Evolutionary conservation across 2,797 vertebrate genomes (phyloP), one percentile per base, ranked within the genome.

Genomic region (Clamator glandarius): DNA sequence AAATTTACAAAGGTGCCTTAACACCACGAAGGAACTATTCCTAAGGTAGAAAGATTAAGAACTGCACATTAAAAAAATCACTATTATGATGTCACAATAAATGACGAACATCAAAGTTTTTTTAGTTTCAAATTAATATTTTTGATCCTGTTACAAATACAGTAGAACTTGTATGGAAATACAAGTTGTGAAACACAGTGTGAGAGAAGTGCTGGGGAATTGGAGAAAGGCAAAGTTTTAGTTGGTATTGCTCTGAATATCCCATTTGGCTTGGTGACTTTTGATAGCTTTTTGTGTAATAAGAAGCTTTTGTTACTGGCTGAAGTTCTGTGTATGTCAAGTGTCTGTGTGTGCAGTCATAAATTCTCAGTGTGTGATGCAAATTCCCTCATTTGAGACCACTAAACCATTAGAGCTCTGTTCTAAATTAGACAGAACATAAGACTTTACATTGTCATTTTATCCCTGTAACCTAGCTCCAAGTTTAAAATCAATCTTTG

Each of bases 1-100:
- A 66, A 63, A 75, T 55, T 94, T 95, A 83, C 29, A 64, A 63
- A 84, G n/a, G 21, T 87, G 8, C 28, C 90, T 52, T 79, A 91
- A 78, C 54, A 41, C 31, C 41, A 84, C 61, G 58, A 95, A 95
- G 69, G 58, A 89, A 46, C 31, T 21, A 50, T 76, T 67, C 20
- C 58, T 85, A 44, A 83, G 84, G 57, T 26, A 73, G 33, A 73
- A 28, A 62, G 31, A 58, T 51, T 44, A 70, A 41, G 31, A 73
- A 55, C 5, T 64, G 19, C 3, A 2, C 1, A 3, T 21, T 39
- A 39, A 39, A 39, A 39, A 28, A 48, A 89, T 9, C 11, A 39
- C 11, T 77, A 52, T 55, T 58, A 31, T 3, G 2, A 11, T 74
- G 50, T 58, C 14, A 25, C 8, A 35, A 52, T 55, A 79, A 82